phyloP scores from a whole-genome alignment of 2,888 invertebrate species.

The Thera britannica region DNA sequence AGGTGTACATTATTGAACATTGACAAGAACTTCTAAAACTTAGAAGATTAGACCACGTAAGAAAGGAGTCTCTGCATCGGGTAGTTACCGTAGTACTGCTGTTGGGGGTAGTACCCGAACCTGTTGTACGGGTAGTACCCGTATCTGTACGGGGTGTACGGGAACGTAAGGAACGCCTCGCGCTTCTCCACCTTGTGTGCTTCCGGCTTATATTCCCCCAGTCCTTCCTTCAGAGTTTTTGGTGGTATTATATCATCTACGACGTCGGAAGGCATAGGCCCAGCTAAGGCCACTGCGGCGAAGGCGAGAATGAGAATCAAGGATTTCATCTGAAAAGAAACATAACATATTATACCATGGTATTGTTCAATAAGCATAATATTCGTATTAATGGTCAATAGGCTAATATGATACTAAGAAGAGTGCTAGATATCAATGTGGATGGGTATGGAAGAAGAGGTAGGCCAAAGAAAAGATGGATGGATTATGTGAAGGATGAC shows the following conservation, averaged over 20 bases:
- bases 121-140: neutral
- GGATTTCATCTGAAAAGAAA: slow-evolving; percentile 9
- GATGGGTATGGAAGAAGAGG: too few species aligned
- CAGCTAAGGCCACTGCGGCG: neutral
- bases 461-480: too few species aligned
- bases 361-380: too few species aligned
- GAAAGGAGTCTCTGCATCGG: neutral
- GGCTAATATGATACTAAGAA: too few species aligned
- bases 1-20: neutral
- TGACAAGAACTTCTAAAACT: too few species aligned
- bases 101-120: slow-evolving; percentile 1
- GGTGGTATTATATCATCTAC: neutral
- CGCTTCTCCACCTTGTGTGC: neutral
- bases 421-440: too few species aligned
- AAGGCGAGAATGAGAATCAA: neutral
- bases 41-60: neutral
- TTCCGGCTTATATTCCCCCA: neutral
- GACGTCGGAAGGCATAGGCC: neutral
- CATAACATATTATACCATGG: neutral
- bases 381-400: too few species aligned
- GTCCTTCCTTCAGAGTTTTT: neutral
- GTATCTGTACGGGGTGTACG: slow-evolving; percentile 2
- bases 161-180: neutral
- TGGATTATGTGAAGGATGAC: too few species aligned
- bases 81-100: neutral